Evolutionary conservation across 2,113 vertebrate species (phyloP).

Genomic region (Riparia riparia): DNA sequence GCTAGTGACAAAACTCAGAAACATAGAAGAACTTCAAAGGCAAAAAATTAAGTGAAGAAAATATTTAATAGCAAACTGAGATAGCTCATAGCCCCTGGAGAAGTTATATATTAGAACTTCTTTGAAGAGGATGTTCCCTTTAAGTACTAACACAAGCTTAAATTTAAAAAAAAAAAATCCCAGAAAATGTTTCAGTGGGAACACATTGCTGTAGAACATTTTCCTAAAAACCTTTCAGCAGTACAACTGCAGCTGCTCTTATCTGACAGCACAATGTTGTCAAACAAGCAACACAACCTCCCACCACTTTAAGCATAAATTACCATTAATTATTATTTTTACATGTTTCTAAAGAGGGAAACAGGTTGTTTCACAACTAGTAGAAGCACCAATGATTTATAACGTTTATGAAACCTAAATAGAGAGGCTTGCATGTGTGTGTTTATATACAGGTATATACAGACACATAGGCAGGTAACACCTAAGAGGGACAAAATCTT

Average conservation of each 20-base stretch:
- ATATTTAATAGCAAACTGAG: not conserved
- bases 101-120: not conserved
- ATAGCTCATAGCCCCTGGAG: not conserved
- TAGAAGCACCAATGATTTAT: not conserved
- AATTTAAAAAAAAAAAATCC: not conserved
- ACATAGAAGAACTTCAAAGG: not conserved
- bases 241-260: not conserved
- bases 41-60: not conserved
- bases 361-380: not conserved
- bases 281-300: not conserved
- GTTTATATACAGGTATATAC: not conserved
- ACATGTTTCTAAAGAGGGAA: not conserved
- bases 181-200: not conserved
- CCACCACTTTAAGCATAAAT: not conserved
- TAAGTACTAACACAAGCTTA: not conserved
- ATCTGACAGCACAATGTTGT: not conserved
- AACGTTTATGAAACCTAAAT: not conserved
- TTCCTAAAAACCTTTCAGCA: not conserved
- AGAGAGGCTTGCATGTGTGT: not conserved
- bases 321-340: not conserved
- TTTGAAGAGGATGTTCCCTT: not conserved
- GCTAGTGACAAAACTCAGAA: not conserved
- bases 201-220: not conserved
- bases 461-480: not conserved
- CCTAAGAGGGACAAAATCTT: not conserved